Evolutionary conservation across 2,797 vertebrate genomes (phyloP).

Genomic region (Enteromius anoplus): DNA sequence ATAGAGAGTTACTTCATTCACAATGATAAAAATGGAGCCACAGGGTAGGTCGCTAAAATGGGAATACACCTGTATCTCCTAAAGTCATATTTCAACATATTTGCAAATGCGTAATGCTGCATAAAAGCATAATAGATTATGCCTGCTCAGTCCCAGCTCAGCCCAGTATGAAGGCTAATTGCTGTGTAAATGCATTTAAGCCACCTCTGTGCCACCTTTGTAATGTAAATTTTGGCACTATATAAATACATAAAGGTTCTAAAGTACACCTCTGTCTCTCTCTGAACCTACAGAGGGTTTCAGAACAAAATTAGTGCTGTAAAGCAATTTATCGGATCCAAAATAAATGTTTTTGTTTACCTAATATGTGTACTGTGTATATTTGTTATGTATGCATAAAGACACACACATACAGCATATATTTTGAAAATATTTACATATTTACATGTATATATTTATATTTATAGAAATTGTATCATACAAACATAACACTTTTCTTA

Average conservation of each 20-base stretch:
- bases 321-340: too few relatives aligned
- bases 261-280: neutral
- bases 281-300: neutral
- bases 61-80: neutral
- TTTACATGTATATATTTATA: too few relatives aligned
- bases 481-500: too few relatives aligned
- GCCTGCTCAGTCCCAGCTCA: neutral
- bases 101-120: neutral
- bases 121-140: neutral
- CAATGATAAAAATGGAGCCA: neutral
- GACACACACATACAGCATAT: too few relatives aligned
- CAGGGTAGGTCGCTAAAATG: neutral
- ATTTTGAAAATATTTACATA: too few relatives aligned
- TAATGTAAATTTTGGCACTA: neutral
- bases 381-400: too few relatives aligned
- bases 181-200: neutral
- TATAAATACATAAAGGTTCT: neutral
- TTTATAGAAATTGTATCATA: too few relatives aligned
- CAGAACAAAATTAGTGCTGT: too few relatives aligned
- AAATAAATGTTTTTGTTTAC: too few relatives aligned
- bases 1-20: conserved; percentile 8
- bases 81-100: neutral
- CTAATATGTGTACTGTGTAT: too few relatives aligned
- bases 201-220: neutral
- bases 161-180: neutral